These are phyloP conservation scores for Falcunculus frontatus DNA, from an alignment of 2,113 vertebrate genomes.

Conservation along the genomic window DNA sequence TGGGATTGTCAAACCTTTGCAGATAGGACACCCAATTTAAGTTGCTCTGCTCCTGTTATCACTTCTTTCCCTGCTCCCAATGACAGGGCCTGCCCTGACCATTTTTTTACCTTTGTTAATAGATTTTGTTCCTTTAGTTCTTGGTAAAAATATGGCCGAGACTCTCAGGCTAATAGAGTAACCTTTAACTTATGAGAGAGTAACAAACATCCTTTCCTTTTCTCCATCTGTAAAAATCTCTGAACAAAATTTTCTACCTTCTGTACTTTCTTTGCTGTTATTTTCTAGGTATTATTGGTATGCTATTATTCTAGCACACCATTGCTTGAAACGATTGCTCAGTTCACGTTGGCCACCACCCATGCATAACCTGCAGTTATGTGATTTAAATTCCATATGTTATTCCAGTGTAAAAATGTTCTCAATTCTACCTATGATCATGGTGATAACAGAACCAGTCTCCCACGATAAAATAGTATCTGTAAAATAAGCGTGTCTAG, in stretches of 20 bases:
- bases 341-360: background rate
- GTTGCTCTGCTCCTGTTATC: background rate
- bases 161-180: background rate
- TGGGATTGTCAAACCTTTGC: background rate
- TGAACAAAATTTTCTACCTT: background rate
- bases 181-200: background rate
- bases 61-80: background rate
- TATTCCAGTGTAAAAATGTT: background rate
- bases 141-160: background rate
- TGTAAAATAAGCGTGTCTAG: background rate
- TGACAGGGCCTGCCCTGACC: background rate
- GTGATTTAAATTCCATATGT: background rate
- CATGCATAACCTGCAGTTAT: background rate
- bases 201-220: background rate
- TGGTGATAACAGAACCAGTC: background rate
- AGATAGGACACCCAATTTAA: slow-evolving; percentile 11
- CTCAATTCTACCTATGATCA: background rate
- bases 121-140: background rate
- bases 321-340: background rate
- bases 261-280: background rate
- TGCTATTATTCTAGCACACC: too few species aligned
- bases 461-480: background rate
- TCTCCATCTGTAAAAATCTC: background rate
- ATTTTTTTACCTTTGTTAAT: background rate
- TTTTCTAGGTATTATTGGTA: too few species aligned